phyloP scores from a whole-genome alignment of 2,888 invertebrate species.

The Athalia circularis region DNA sequence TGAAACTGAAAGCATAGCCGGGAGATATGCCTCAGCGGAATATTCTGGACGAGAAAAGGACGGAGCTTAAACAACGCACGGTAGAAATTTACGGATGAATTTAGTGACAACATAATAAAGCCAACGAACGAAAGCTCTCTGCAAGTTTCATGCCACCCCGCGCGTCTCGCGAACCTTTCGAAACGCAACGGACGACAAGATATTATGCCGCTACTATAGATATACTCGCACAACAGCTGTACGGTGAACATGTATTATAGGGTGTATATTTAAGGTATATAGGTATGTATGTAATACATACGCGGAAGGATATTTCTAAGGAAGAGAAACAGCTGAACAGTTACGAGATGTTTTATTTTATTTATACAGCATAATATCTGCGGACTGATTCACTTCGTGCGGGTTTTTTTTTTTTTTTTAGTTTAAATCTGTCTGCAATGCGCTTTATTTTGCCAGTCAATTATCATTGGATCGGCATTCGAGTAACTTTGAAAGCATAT shows the following conservation, averaged over 20 bases:
- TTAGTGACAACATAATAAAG: slow-evolving; percentile 46
- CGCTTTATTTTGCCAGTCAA: slow-evolving; percentile 12
- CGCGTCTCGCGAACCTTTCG: slow-evolving; percentile 5
- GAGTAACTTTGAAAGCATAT: slow-evolving; percentile 35
- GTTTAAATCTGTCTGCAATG: not conserved
- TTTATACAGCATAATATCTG: not conserved
- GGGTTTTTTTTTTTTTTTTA: not conserved
- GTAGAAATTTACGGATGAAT: slow-evolving; percentile 40
- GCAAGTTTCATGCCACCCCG: slow-evolving; percentile 14
- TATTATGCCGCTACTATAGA: slow-evolving; percentile 1
- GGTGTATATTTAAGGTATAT: no score
- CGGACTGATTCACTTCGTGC: slow-evolving; percentile 24
- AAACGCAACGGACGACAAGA: slow-evolving; percentile 16
- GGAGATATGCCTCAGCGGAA: slow-evolving; percentile 30
- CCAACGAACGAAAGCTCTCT: not conserved
- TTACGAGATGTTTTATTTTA: slow-evolving; percentile 2
- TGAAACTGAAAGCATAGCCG: slow-evolving; percentile 43
- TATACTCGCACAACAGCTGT: slow-evolving; percentile 2
- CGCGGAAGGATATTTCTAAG: slow-evolving; percentile 15
- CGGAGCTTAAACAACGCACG: slow-evolving; percentile 42
- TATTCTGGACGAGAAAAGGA: slow-evolving; percentile 42
- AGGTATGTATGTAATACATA: not conserved
- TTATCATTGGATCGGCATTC: slow-evolving; percentile 40
- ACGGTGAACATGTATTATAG: slow-evolving; percentile 16
- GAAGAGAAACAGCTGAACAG: slow-evolving; percentile 20